A percentile compares a stretch with the other conserved stretches of the same genome.
Conservation (phyloP, 2,113 vertebrate species). For the Ceuthmochares aereus region DNA sequence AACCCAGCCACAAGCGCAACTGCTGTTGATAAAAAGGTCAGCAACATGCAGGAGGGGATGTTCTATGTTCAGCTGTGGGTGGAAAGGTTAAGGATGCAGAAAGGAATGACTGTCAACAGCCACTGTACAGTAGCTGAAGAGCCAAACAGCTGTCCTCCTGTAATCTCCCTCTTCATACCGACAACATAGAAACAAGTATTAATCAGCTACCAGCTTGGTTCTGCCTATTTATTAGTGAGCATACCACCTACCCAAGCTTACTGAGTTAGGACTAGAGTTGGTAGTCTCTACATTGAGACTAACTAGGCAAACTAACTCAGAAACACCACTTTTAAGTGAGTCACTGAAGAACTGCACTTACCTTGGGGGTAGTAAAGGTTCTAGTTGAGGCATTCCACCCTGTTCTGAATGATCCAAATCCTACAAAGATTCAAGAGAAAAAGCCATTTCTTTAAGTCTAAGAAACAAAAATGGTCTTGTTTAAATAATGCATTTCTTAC, state of each 20-base stretch:
- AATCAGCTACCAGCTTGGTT: neutral
- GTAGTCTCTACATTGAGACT: neutral
- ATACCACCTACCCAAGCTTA: neutral
- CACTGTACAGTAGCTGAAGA: constrained; percentile 23
- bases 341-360: constrained; percentile 59
- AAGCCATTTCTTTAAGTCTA: neutral
- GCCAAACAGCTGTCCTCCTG: constrained; percentile 32
- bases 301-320: neutral
- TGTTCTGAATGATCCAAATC: constrained; percentile 64
- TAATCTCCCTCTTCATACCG: constrained; percentile 7
- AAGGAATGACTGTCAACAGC: constrained; percentile 51
- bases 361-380: constrained; percentile 82
- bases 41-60: neutral
- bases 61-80: neutral
- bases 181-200: neutral
- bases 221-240: neutral
- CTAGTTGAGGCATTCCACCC: constrained; percentile 41
- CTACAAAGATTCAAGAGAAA: constrained; percentile 70
- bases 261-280: neutral
- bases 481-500: neutral
- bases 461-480: neutral
- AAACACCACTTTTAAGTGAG: neutral
- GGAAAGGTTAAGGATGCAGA: constrained; percentile 57
- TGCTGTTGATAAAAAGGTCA: constrained; percentile 26
- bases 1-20: neutral